Conservation (phyloP, 2,888 invertebrate genomes). For the Acanthosoma haemorrhoidale region DNA sequence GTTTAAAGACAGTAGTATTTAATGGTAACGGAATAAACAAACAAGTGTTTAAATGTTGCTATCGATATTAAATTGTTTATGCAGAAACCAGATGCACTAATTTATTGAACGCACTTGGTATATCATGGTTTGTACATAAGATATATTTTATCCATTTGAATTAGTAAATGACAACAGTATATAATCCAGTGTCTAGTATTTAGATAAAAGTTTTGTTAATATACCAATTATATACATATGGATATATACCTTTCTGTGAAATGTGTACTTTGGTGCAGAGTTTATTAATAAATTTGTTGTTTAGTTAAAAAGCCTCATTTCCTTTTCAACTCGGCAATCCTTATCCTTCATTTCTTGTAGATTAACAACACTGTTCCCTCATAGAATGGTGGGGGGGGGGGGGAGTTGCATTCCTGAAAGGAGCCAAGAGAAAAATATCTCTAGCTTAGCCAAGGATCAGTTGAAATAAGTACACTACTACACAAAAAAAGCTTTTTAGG, state of each 20-base stretch:
- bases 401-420: too few relatives aligned
- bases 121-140: neutral
- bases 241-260: neutral
- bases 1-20: neutral
- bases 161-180: neutral
- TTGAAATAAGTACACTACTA: too few relatives aligned
- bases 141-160: neutral
- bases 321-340: neutral
- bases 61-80: too few relatives aligned
- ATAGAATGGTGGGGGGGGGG: too few relatives aligned
- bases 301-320: neutral
- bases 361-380: too few relatives aligned
- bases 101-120: slow-evolving; percentile 33
- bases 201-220: neutral
- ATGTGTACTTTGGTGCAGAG: slow-evolving; percentile 3
- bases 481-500: too few relatives aligned
- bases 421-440: too few relatives aligned
- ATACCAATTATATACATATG: neutral
- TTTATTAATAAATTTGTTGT: slow-evolving; percentile 8
- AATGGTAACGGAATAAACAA: neutral
- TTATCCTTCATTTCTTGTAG: neutral
- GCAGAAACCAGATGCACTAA: slow-evolving; percentile 26
- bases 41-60: neutral
- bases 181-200: neutral
- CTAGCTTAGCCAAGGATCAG: too few relatives aligned